phyloP scores from a whole-genome alignment of 2,888 invertebrate genomes.

The Hydropsyche betteni region DNA sequence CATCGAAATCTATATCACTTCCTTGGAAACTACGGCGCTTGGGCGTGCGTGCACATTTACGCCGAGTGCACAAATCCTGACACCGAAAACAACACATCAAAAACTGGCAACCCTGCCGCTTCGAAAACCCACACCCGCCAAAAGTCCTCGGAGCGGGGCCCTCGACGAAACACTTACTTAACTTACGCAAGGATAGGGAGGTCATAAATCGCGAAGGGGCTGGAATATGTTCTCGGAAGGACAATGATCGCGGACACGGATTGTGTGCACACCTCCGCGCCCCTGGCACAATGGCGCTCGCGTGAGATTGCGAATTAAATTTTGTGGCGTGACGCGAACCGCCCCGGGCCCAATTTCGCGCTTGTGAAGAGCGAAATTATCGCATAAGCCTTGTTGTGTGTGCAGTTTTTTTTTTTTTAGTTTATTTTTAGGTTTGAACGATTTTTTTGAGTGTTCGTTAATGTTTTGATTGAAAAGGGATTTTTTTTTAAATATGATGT shows the following conservation, averaged over 20 bases:
- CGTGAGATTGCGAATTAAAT: constrained; percentile 44
- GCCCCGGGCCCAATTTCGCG: constrained; percentile 8
- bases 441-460: too few species aligned
- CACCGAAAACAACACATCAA: too few species aligned
- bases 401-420: too few species aligned
- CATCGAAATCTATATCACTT: too few species aligned
- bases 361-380: not conserved
- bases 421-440: too few species aligned
- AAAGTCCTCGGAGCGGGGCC: constrained; percentile 4
- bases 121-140: too few species aligned
- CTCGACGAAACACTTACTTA: constrained; percentile 34
- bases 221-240: constrained; percentile 38
- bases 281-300: constrained; percentile 20
- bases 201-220: constrained; percentile 36
- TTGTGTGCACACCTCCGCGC: constrained; percentile 29
- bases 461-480: too few species aligned
- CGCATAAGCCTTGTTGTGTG: not conserved
- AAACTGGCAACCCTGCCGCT: too few species aligned
- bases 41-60: too few species aligned
- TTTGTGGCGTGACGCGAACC: constrained; percentile 30
- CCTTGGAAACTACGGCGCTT: too few species aligned
- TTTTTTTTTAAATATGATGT: too few species aligned
- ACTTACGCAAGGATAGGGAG: not conserved
- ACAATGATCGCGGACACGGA: constrained; percentile 39
- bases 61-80: too few species aligned